These are phyloP conservation scores for Scaeva pyrastri DNA, from an alignment of 2,888 invertebrate genomes.

Conservation along the genomic window DNA sequence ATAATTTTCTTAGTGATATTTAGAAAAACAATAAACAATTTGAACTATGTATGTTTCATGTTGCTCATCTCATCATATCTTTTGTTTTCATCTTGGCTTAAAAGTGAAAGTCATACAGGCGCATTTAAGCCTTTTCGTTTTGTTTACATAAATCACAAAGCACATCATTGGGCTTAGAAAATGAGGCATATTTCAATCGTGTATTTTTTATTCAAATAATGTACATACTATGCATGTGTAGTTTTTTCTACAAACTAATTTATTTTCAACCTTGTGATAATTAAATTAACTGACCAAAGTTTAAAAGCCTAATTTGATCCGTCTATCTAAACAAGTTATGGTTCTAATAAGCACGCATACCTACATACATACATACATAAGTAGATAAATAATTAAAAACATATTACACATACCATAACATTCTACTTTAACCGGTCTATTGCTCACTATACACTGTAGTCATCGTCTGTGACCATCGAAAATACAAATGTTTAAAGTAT, in stretches of 20 bases:
- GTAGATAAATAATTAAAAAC: too few relatives aligned
- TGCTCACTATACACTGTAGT: conserved; percentile 44
- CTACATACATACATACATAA: conserved; percentile 14
- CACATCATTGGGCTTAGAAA: not conserved
- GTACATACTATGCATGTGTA: too few relatives aligned
- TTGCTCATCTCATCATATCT: not conserved
- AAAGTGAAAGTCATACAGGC: conserved; percentile 69
- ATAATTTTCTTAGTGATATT: not conserved
- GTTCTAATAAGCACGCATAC: conserved; percentile 46
- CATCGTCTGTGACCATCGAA: conserved; percentile 20
- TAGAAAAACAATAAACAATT: conserved; percentile 4
- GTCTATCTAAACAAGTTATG: conserved; percentile 30
- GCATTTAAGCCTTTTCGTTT: conserved; percentile 41
- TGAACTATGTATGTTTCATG: conserved; percentile 23
- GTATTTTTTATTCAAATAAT: not conserved
- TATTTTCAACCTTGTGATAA: conserved; percentile 46
- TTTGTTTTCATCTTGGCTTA: conserved; percentile 36
- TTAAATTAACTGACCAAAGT: conserved; percentile 47
- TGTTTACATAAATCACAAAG: conserved; percentile 5
- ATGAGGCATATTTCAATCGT: not conserved
- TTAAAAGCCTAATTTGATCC: conserved; percentile 39
- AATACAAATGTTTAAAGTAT: not conserved
- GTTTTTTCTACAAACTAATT: not conserved
- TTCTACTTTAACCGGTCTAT: conserved; percentile 65
- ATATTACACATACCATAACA: not conserved